Conservation (phyloP, 1,140 invertebrate species). For the Steinernema feltiae region DNA sequence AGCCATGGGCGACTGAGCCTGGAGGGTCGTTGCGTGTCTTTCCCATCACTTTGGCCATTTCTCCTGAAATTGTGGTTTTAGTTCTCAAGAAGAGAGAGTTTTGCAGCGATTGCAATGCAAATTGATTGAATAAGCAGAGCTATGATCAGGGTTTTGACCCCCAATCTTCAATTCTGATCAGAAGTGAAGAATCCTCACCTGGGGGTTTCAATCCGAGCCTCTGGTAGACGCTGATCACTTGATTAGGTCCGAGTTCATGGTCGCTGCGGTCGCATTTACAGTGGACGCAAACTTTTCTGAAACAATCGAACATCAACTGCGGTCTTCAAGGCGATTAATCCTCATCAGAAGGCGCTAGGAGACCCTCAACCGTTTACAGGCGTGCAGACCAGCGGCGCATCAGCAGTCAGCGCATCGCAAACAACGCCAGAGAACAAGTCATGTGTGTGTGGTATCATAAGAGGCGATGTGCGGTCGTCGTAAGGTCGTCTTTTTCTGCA, state of each 20-base stretch:
- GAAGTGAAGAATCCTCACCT: slow-evolving; percentile 25
- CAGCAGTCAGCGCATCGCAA: no score
- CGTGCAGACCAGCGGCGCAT: no score
- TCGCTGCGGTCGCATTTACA: slow-evolving; percentile 56
- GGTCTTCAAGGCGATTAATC: neutral
- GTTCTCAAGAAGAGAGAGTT: no score
- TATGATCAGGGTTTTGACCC: no score
- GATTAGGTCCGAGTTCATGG: slow-evolving; percentile 49
- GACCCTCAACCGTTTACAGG: no score
- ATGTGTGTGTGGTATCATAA: neutral
- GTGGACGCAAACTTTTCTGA: slow-evolving; percentile 58
- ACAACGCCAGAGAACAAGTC: neutral
- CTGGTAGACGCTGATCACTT: slow-evolving; percentile 55
- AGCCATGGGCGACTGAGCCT: slow-evolving; percentile 53
- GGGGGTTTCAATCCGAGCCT: slow-evolving; percentile 54
- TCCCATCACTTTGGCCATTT: slow-evolving; percentile 23
- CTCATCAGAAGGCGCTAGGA: neutral
- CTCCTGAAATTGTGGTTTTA: slow-evolving; percentile 33
- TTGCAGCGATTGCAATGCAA: no score
- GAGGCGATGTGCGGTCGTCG: neutral
- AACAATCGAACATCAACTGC: slow-evolving; percentile 7
- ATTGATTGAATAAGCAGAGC: no score
- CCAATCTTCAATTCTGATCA: slow-evolving; percentile 17
- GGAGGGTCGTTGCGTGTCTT: slow-evolving; percentile 32
- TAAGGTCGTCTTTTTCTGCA: slow-evolving; percentile 1